These are phyloP conservation scores for Aphelocoma coerulescens DNA, from an alignment of 2,113 vertebrate genomes.

Conservation along the genomic window DNA sequence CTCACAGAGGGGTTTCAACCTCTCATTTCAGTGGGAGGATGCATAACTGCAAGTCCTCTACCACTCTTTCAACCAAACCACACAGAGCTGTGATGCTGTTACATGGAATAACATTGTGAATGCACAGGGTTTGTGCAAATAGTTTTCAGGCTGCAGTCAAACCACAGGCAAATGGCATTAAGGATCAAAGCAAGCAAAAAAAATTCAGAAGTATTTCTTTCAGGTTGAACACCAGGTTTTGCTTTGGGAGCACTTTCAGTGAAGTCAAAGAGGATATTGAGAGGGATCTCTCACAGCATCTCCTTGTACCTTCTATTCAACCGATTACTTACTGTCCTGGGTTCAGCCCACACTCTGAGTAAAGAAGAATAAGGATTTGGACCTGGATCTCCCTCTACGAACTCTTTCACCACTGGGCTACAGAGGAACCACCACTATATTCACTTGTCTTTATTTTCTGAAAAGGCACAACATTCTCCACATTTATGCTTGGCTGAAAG, in stretches of 20 bases:
- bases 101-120: neutral
- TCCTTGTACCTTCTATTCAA: neutral
- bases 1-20: neutral
- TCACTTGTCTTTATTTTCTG: conserved; percentile 17
- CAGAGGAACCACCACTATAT: neutral
- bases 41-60: neutral
- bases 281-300: neutral
- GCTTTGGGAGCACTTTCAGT: neutral
- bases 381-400: neutral
- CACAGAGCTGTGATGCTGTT: neutral
- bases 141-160: conserved; percentile 13
- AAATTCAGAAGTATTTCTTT: neutral
- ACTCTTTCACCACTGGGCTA: neutral
- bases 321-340: neutral
- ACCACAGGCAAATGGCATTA: conserved; percentile 22
- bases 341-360: neutral
- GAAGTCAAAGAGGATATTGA: neutral
- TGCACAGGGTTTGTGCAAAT: neutral
- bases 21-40: neutral
- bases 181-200: conserved; percentile 18
- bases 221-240: neutral
- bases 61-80: neutral
- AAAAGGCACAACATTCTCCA: neutral
- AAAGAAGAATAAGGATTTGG: neutral
- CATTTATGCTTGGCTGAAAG: neutral